Evolutionary conservation across 1,140 invertebrate genomes (phyloP), one percentile per base, ranked within the genome.

Genomic region (Cheumatopsyche charites): DNA sequence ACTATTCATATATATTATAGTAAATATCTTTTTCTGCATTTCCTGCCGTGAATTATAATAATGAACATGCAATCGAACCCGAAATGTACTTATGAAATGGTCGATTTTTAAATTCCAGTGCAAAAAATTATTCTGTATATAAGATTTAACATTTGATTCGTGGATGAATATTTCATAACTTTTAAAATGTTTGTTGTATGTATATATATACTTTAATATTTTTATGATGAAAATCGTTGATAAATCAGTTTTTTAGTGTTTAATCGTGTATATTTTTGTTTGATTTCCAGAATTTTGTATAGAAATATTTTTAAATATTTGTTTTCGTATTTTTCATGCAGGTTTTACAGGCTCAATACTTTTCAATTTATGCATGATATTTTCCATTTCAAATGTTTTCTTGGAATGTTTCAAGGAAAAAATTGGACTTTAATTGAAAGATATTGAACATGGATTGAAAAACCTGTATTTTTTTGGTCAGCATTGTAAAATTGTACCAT

Each of bases 81-180:
- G 7, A 49, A 49, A 49, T 49, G 19, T 49, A 9, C 42, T 43
- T 9, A 43, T 49, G 19, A 3, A 13, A 13, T 21, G 4, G 47
- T 49, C 47, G 47, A 5, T 49, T 49, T 49, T 5, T 49, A 36
- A 36, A 36, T 36, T 36, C 47, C n/a, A 49, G 47, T 49, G 47
- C 13, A 49, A 5, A n/a, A 21, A 49, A 5, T 13, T n/a, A 49
- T 49, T 49, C 19, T 15, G 47, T 49, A 15, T 49, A 49, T 15
- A 49, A 49, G 13, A 36, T 36, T 3, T 36, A 36, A 36, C 29
- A 36, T 43, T 19, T n/a, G 11, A 11, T n/a, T n/a, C 17, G 49
- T 55, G 42, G 7, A 43, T 43, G 13, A 49, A 49, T 2, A 13
- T 49, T 49, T 49, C 19, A 4, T 13, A 49, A 21, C 3, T 13